Evolutionary conservation across 2,888 invertebrate genomes (phyloP), one percentile per base, ranked within the genome.

Genomic region (Hypolimnas misippus): DNA sequence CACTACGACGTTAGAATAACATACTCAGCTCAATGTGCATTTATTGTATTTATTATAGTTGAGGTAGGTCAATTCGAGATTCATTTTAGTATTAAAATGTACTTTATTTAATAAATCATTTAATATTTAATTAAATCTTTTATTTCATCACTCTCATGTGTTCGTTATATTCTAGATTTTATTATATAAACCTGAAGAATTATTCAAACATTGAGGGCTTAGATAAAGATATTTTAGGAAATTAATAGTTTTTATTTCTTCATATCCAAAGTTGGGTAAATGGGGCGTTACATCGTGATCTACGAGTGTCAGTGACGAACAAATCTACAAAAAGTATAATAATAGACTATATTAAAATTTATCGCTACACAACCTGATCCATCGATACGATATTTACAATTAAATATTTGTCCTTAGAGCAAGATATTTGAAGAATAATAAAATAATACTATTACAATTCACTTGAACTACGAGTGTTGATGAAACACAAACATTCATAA

Each of bases 21-120:
- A 50, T 42, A 65, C 62, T 65, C 60, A 66, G 79, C 77, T 79
- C 79, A 77, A 78, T 67, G 73, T 82, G 84, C 84, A 85, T 85
- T 85, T 85, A 83, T 14, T 49, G 7, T 49, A 46, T 81, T 63
- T 65, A 57, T 63, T 44, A 51, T 57, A 56, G 14, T 19, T 53
- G 52, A 58, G 44, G 29, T 64, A 51, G 62, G 35, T 29, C 70
- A 69, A 59, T 50, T 61, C 12, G 52, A 38, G 42, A 71, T 64
- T 52, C 61, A 63, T 46, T 46, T 10, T 46, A 63, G 59, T 60
- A 65, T 60, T 68, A 68, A 65, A 68, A 59, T 63, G 60, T 66
- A 66, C 35, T 25, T 59, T 55, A 69, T 54, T 59, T 38, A 62
- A 62, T 64, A 62, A 52, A 64, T 62, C 59, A 62, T 56, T 50